phyloP scores from a whole-genome alignment of 2,888 invertebrate genomes.

The Megalurothrips usitatus region DNA sequence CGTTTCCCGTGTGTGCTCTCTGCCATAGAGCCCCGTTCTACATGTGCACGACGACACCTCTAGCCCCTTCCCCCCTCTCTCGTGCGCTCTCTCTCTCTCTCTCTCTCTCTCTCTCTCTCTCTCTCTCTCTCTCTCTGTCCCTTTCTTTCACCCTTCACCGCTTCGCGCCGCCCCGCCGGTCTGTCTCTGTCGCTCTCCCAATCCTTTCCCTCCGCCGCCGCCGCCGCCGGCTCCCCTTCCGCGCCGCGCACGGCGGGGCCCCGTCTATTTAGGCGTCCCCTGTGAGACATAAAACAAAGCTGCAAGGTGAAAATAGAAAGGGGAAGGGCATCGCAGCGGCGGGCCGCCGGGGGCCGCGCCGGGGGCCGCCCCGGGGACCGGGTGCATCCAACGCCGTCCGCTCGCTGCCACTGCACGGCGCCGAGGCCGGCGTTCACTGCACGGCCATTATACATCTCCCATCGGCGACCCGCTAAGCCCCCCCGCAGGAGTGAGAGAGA shows the following conservation, averaged over 20 bases:
- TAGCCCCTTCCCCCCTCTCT: too few species aligned
- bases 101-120: not conserved
- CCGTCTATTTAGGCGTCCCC: slow-evolving; percentile 23
- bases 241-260: not conserved
- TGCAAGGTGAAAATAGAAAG: slow-evolving; percentile 26
- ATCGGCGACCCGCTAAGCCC: not conserved
- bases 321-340: not conserved
- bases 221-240: not conserved
- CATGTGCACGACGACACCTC: too few species aligned
- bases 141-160: not conserved
- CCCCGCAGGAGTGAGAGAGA: not conserved
- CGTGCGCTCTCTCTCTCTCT: not conserved
- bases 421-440: not conserved
- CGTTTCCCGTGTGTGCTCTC: too few species aligned
- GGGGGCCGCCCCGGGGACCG: not conserved
- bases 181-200: not conserved
- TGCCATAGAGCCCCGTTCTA: too few species aligned
- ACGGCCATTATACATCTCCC: not conserved
- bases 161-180: not conserved
- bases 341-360: not conserved
- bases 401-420: not conserved
- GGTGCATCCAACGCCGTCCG: not conserved
- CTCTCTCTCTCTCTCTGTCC: not conserved
- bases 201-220: not conserved
- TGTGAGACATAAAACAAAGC: slow-evolving; percentile 22